These are phyloP conservation scores for Peribatodes rhomboidaria DNA, from an alignment of 2,888 invertebrate genomes.

Conservation along the genomic window DNA sequence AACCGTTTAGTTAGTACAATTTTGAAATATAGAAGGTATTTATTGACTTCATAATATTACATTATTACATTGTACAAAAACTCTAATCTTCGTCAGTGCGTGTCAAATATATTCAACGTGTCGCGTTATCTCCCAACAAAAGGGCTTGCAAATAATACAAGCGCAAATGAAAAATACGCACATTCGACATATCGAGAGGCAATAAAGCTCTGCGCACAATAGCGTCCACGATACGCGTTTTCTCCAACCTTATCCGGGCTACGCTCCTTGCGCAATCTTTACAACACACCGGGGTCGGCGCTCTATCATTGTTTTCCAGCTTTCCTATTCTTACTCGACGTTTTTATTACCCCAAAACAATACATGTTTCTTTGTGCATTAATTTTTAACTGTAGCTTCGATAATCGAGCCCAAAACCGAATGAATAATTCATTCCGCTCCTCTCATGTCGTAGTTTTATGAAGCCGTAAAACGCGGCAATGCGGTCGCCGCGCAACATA, in stretches of 20 bases:
- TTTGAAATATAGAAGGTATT: slow-evolving; percentile 6
- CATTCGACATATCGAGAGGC: slow-evolving; percentile 38
- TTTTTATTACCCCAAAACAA: slow-evolving; percentile 17
- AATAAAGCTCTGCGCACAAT: slow-evolving; percentile 35
- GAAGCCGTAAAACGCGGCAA: slow-evolving; percentile 34
- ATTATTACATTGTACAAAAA: slow-evolving; percentile 9
- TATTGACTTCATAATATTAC: not conserved
- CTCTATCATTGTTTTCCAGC: slow-evolving; percentile 27
- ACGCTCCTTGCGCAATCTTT: slow-evolving; percentile 21
- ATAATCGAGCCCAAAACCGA: slow-evolving; percentile 22
- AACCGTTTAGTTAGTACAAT: not conserved
- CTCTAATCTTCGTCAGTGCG: slow-evolving; percentile 23
- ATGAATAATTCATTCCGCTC: slow-evolving; percentile 33
- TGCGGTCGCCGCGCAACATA: slow-evolving; percentile 35
- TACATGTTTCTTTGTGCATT: not conserved
- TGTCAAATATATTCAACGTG: slow-evolving; percentile 19
- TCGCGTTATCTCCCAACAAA: slow-evolving; percentile 30
- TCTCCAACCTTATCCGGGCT: slow-evolving; percentile 24
- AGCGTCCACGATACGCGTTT: slow-evolving; percentile 25
- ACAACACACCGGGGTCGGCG: slow-evolving; percentile 16
- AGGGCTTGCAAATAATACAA: slow-evolving; percentile 29
- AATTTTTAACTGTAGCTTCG: slow-evolving; percentile 14
- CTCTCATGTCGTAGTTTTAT: slow-evolving; percentile 39
- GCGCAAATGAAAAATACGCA: slow-evolving; percentile 39
- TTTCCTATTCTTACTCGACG: slow-evolving; percentile 10